Conservation (phyloP, 2,113 vertebrate genomes). For the Carassius auratus region DNA sequence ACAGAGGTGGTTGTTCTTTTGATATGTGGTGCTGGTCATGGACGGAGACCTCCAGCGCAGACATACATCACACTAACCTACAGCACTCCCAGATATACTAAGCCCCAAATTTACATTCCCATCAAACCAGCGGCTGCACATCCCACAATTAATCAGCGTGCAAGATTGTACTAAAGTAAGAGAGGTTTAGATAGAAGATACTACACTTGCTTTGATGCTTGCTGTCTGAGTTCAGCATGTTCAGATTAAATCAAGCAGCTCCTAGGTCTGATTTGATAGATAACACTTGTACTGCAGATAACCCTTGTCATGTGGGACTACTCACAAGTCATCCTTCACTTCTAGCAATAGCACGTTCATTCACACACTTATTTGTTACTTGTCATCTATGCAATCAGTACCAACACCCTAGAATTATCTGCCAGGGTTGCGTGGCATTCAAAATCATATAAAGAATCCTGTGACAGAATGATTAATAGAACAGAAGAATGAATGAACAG, state of each 20-base stretch:
- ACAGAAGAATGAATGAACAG: background rate
- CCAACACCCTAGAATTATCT: background rate
- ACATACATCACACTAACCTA: conserved; percentile 38
- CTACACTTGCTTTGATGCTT: conserved; percentile 8
- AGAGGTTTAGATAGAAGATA: conserved; percentile 20
- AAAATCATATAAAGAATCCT: background rate
- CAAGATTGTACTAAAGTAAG: background rate
- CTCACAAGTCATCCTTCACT: background rate
- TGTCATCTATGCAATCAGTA: background rate
- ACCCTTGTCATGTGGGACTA: conserved; percentile 2
- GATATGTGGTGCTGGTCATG: conserved; percentile 40
- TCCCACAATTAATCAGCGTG: conserved; percentile 10
- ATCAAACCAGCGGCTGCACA: conserved; percentile 12
- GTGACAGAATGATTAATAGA: background rate
- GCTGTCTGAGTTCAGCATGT: background rate
- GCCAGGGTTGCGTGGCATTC: background rate
- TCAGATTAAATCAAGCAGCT: conserved; percentile 28
- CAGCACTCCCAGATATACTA: conserved; percentile 18
- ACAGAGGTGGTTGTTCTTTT: conserved; percentile 1
- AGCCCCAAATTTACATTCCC: conserved; percentile 46
- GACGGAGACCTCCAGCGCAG: conserved; percentile 29
- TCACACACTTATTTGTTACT: conserved; percentile 12
- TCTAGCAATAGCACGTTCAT: conserved; percentile 4
- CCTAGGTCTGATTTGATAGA: conserved; percentile 8
- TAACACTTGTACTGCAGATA: conserved; percentile 16